Evolutionary conservation across 2,888 invertebrate species (phyloP), one percentile per base, ranked within the genome.

Genomic region (Cerceris rybyensis): DNA sequence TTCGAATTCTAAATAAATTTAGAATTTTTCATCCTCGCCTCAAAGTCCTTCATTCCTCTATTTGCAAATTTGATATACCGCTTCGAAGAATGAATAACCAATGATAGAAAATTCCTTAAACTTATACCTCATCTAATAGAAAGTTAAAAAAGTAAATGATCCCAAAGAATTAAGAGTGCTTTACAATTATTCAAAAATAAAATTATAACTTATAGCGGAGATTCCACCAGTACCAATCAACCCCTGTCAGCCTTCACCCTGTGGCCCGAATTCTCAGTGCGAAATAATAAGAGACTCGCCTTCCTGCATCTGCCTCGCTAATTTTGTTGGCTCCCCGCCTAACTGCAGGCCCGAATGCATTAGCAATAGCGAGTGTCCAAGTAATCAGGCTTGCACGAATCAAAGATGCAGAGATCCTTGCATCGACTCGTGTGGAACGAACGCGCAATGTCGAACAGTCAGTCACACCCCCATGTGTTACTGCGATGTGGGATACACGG

Each of bases 281-380:
- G 60, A 97, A 96, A 84, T 83, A 63, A 58, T 96, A 11, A 96
- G 96, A 87, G 90, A 87, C 60, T 96, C 96, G 93, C 96, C 96
- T 0, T 96, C 96, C 0, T 98, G 98, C 90, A 96, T 97, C 4
- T 98, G 97, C 87, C 93, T 96, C 80, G 95, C 96, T 2, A 95
- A 95, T 86, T 97, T 95, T 87, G 93, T 95, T 81, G 97, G 97
- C 16, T 94, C 95, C 82, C 97, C 97, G 16, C 95, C 95, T 14
- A 94, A 95, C 57, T 97, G 97, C 89, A 94, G 96, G 80, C 96
- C 96, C 0, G 96, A 97, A 93, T 97, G 97, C 89, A 86, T 95
- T 95, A 41, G 96, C 96, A 96, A 95, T 88, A 94, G 96, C 0
- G 96, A 96, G 88, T 97, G 97, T 89, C 92, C 95, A 0, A 95